Base-by-base conservation (phyloP, 2,797 vertebrate genomes). In the Hylomyscus alleni region DNA sequence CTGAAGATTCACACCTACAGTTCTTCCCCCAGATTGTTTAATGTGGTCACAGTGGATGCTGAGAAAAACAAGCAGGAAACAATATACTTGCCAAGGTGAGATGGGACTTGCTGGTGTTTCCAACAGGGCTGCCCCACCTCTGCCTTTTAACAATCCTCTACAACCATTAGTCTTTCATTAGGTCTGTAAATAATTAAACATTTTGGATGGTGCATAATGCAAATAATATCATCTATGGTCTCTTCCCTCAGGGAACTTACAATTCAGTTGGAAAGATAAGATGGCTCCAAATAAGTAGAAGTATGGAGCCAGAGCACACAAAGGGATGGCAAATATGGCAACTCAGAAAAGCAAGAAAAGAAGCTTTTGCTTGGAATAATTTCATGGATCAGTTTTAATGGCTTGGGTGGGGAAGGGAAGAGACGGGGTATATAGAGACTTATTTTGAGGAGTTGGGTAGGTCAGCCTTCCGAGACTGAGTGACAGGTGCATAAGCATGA, bases 141-240 rank as follows among this genome's bases (percentile, higher is more conserved):
- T 69, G 76, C 84, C 52, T 97, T 90, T 95, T 81, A 90, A 75
- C 69, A 91, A 1, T 50, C 87, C 91, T 95, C 89, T 26, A 52
- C 31, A 62, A 78, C 84, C 90, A 47, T 97, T 87, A 89, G 73
- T 75, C 87, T 96, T 94, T 92, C 90, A 96, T 94, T 95, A 90
- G 90, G 72, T 96, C 94, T 94, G n/a, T 95, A 93, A 97, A 96
- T 96, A 97, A 98, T 89, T 96, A 94, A 98, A 44, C 17, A 65
- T 11, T 19, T 94, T 34, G 58, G 50, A 26, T 84, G 65, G 87
- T 82, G 13, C 89, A 54, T 67, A 92, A 58, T 92, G 58, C 47
- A 97, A 72, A 92, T 62, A 83, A 44, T 87, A 29, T 82, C 73
- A 72, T 96, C 75, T 89, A n/a, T 62, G 90, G 47, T 92, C 20